These are phyloP conservation scores for Ceriagrion tenellum DNA, from an alignment of 2,888 invertebrate species.

Conservation along the genomic window DNA sequence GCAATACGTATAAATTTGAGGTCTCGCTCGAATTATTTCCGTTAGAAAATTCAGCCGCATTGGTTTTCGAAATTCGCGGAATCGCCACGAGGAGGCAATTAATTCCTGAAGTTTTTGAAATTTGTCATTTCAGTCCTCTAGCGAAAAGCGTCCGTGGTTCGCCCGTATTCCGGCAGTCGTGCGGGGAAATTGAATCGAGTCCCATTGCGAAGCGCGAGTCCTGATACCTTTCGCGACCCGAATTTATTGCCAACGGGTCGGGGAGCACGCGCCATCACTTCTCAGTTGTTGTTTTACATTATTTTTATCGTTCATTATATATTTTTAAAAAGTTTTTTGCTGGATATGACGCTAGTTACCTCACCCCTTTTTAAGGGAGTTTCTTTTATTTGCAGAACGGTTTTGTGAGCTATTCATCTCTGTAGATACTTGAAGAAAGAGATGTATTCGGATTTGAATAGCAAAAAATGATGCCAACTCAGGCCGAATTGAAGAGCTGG, in stretches of 20 bases:
- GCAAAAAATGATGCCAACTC: no score
- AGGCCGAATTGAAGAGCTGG: no score
- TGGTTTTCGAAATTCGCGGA: neutral
- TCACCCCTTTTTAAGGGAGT: no score
- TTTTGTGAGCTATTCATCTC: no score
- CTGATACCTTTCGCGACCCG: neutral
- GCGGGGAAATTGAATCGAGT: neutral
- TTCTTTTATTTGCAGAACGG: no score
- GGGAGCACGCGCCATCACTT: neutral
- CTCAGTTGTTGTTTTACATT: no score
- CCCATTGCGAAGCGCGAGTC: neutral
- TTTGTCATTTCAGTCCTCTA: neutral
- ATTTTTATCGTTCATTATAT: no score
- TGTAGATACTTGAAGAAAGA: no score
- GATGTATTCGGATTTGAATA: no score
- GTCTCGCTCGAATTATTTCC: neutral
- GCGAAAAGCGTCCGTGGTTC: neutral
- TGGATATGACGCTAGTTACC: no score
- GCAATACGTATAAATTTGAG: neutral
- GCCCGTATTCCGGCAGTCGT: no score
- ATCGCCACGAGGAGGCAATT: neutral
- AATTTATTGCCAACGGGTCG: neutral
- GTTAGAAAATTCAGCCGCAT: neutral
- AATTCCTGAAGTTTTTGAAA: neutral
- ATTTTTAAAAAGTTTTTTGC: no score